Conservation (phyloP, 2,113 vertebrate species). For the Sterna hirundo region DNA sequence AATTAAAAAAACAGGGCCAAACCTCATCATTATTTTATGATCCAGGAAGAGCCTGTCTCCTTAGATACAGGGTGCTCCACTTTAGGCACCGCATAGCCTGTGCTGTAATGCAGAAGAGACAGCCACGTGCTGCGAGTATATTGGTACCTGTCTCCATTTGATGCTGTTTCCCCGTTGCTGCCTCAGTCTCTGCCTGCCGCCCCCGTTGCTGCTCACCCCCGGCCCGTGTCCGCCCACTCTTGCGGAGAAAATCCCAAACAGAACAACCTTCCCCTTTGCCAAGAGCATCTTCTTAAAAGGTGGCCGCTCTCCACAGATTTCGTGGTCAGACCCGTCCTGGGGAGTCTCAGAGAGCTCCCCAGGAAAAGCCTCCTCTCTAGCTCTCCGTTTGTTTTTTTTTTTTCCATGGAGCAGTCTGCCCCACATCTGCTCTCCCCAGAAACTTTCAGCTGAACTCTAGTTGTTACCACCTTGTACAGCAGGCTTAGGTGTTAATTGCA, state of each 20-base stretch:
- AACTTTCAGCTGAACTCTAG: not conserved
- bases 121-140: not conserved
- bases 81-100: not conserved
- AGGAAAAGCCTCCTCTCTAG: not conserved
- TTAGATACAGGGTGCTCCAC: not conserved
- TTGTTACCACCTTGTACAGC: not conserved
- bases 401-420: not conserved
- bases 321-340: too few relatives aligned
- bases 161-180: fast-evolving
- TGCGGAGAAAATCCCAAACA: not conserved
- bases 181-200: not conserved
- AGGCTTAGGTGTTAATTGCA: not conserved
- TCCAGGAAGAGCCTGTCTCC: not conserved
- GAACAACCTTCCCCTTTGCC: not conserved
- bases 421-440: not conserved
- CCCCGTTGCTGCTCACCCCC: fast-evolving
- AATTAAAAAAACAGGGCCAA: not conserved
- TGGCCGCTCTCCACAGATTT: not conserved
- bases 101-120: not conserved
- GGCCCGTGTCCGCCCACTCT: not conserved
- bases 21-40: not conserved
- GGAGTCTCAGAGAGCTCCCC: not conserved
- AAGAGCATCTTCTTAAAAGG: not conserved
- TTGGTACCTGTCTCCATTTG: not conserved
- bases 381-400: not conserved